Base-by-base conservation (phyloP, 2,888 invertebrate genomes). In the Ditylenchus weischeri region DNA sequence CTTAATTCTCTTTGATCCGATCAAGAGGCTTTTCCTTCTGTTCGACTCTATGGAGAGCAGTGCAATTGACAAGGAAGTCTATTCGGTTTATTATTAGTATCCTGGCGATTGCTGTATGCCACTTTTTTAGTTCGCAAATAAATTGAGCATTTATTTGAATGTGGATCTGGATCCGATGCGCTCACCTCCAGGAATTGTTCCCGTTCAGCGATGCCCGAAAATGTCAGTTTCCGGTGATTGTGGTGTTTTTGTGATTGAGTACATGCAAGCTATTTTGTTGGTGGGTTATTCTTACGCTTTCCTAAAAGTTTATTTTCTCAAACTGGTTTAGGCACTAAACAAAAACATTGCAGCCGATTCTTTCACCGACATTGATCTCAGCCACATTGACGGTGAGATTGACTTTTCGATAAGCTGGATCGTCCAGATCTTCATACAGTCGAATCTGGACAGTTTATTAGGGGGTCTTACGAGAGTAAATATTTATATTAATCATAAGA, bases 221-320 rank as follows among this genome's bases (percentile, higher is more conserved):
- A 67, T 67, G 67, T 57, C 49, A 57, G 19, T 58, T 38, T 35
- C 58, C 6, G 67, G 67, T 6, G 69, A 69, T 49, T 69, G 69
- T 29, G 69, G 69, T 8, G 29, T 69, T 51, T 69, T 51, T 54
- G 65, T 69, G 13, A 63, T 68, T 43, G 69, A 69, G 58, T 69
- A 69, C 62, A 49, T 65, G 29, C 43, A 50, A n/a, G 68, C 64
- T 36, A 64, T 69, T 69, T 69, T 69, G 60, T 15, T 60, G 48
- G 69, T 69, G 23, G 47, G 43, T 47, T 43, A 6, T 59, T 59
- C 1, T 54, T 50, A 6, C 18, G 50, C n/a, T 19, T 29, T 29
- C 5, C 5, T 8, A 8, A 6, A 3, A 43, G 11, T 8, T 6
- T 43, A 43, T 43, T 43, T 43, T 43, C 8, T 2, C 5, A 29